Base-by-base conservation (phyloP, 1,140 invertebrate species). In the Neodiprion lecontei region DNA sequence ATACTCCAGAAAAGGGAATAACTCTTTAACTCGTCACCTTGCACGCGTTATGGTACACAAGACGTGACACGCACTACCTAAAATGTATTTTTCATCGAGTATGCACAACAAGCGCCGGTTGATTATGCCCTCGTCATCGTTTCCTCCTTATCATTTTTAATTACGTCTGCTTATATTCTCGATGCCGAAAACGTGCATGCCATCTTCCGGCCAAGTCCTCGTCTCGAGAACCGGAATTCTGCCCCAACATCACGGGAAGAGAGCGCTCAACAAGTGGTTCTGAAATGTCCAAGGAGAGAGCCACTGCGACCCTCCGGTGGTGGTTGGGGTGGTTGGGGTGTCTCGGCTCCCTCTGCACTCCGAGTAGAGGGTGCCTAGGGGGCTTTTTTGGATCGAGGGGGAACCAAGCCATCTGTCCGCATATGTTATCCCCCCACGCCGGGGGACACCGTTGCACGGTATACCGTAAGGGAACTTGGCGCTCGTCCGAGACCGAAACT, bases 371-470 rank as follows among this genome's bases (percentile, higher is more conserved):
- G 53, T 61, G 53, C 53, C 53, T 61, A 61, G 53, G n/a, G 53
- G 53, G 53, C n/a, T 14, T 61, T 61, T 61, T 14, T 61, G 53
- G 53, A 17, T 4, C 11, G 8, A 17, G 53, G 53, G 53, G 53
- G 53, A 12, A 14, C 53, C 11, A 8, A 61, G n/a, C 53, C 53
- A 61, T 61, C 53, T 61, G 53, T 61, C 53, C 53, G 53, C 53
- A 61, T 61, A 61, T 61, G 53, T 61, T 61, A 61, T 61, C 53
- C 53, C 53, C 53, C 53, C 53, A 61, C 53, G 53, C 53, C 53
- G 53, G 53, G 11, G 11, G n/a, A 12, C 53, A 61, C 53, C 53
- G 53, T 61, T 61, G 53, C 53, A 17, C n/a, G 11, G 11, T 17
- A 17, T 61, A 61, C 53, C 11, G 53, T 61, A 61, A 61, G 53